Evolutionary conservation across 2,113 vertebrate genomes (phyloP).

Genomic region (Sialia sialis): DNA sequence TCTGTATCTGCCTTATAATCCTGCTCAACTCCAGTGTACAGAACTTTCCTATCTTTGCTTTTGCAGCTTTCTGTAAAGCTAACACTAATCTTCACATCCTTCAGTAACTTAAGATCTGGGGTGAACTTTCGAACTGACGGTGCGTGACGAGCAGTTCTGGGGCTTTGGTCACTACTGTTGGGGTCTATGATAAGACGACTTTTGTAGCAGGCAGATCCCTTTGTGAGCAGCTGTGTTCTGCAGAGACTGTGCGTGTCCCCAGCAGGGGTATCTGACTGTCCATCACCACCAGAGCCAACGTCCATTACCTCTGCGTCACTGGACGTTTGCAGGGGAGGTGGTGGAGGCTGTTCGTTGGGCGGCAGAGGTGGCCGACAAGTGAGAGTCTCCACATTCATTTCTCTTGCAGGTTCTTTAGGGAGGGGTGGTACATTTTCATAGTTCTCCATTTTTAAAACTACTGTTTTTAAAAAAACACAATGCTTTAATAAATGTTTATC

Average conservation of each 20-base stretch:
- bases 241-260: constrained; percentile 82
- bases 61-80: constrained; percentile 93
- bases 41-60: constrained; percentile 94
- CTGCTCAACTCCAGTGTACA: constrained; percentile 89
- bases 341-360: constrained; percentile 92
- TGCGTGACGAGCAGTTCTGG: constrained; percentile 94
- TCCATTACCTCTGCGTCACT: constrained; percentile 99
- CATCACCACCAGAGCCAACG: constrained; percentile 99
- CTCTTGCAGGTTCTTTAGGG: constrained; percentile 87
- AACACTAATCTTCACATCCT: constrained; percentile 95
- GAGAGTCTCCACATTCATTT: constrained; percentile 79
- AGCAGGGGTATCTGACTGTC: constrained; percentile 93
- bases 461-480: constrained; percentile 56
- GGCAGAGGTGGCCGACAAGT: constrained; percentile 78
- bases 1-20: constrained; percentile 71
- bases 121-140: constrained; percentile 89
- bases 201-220: constrained; percentile 86
- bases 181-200: constrained; percentile 81
- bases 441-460: constrained; percentile 83
- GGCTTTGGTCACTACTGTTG: constrained; percentile 79
- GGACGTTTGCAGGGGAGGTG: constrained; percentile 99
- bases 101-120: constrained; percentile 94
- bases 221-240: constrained; percentile 83
- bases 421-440: constrained; percentile 89
- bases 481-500: constrained; percentile 68